Percentiles rank a stretch among this genome's conserved stretches.
Conservation (phyloP, 2,888 invertebrate genomes). For the Drosophila austrosaltans region DNA sequence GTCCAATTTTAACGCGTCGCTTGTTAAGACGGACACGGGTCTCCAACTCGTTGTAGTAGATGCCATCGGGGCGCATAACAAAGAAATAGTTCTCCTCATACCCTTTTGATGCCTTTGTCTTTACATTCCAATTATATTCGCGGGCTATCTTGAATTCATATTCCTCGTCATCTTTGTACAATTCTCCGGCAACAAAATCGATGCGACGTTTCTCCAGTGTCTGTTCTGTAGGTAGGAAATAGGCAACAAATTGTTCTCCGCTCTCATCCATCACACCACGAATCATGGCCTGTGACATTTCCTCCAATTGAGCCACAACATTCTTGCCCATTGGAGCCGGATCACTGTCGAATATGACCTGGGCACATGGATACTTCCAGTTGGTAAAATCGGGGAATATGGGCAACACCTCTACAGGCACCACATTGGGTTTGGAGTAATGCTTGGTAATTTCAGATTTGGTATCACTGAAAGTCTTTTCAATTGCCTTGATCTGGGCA, state of each 20-base stretch:
- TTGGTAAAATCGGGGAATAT: constrained; percentile 98
- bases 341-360: constrained; percentile 99
- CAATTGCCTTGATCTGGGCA: constrained; percentile 98
- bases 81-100: constrained; percentile 99
- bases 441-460: constrained; percentile 94
- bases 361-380: constrained; percentile 99
- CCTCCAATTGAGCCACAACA: constrained; percentile 94
- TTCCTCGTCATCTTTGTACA: constrained; percentile 94
- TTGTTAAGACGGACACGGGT: constrained; percentile 97
- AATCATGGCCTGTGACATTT: constrained; percentile 99
- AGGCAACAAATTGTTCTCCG: constrained; percentile 99
- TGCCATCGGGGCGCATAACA: constrained; percentile 94
- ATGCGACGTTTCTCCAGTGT: constrained; percentile 94
- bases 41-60: constrained; percentile 97
- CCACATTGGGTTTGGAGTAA: constrained; percentile 97
- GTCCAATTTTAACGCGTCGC: constrained; percentile 91
- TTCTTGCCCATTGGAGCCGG: constrained; percentile 96
- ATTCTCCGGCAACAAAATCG: constrained; percentile 89
- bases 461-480: constrained; percentile 97
- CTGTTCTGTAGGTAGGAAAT: constrained; percentile 97
- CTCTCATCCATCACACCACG: constrained; percentile 99
- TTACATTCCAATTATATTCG: constrained; percentile 99
- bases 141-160: constrained; percentile 99
- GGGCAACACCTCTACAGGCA: constrained; percentile 93
- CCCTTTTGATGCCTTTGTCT: constrained; percentile 96